Evolutionary conservation across 2,888 invertebrate genomes (phyloP), one percentile per base, ranked within the genome.

Genomic region (Rhabditoides inermis): DNA sequence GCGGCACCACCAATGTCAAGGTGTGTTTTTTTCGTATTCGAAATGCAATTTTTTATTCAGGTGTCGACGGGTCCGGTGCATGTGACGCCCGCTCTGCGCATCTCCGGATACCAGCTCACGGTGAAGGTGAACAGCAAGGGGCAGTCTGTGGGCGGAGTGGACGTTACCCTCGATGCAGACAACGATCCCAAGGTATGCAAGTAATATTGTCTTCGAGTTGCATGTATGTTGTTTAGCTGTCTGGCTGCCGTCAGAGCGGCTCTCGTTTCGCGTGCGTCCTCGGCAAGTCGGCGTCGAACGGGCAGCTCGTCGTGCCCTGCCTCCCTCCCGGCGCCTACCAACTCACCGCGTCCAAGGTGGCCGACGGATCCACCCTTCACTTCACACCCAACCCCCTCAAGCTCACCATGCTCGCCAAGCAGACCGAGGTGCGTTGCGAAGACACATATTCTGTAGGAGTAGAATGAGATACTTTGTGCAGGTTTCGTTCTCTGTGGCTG

Each of bases 251-350:
- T 27, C 25, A 32, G 12, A 2, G 10, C 40, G 2, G 22, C 32
- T 30, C 6, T 23, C n/a, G 51, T n/a, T 63, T 60, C 55, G 46
- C 46, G 20, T 73, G 70, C 51, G 15, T 56, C 1, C 42, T 69
- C 25, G 62, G 64, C 41, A 56, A 60, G 39, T 68, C 72, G 2
- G 53, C 60, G 32, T 18, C 51, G 51, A 81, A 81, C 41, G 92
- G 94, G 12, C 82, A 83, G 70, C 91, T 90, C 76, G 78, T 77
- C 3, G 91, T 91, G 69, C 84, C 85, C 1, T 82, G 86, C 46
- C 82, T 94, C 1, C 85, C 88, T 0, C 84, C 86, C 15, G 92
- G 90, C 3, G 82, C 84, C 55, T 94, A 91, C 77, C 81, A 81
- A 45, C 77, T 91, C 20, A 28, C 10, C 1, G 61, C 65, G 3